Evolutionary conservation across 2,113 vertebrate genomes (phyloP), one percentile per base, ranked within the genome.

Genomic region (Spea bombifrons): DNA sequence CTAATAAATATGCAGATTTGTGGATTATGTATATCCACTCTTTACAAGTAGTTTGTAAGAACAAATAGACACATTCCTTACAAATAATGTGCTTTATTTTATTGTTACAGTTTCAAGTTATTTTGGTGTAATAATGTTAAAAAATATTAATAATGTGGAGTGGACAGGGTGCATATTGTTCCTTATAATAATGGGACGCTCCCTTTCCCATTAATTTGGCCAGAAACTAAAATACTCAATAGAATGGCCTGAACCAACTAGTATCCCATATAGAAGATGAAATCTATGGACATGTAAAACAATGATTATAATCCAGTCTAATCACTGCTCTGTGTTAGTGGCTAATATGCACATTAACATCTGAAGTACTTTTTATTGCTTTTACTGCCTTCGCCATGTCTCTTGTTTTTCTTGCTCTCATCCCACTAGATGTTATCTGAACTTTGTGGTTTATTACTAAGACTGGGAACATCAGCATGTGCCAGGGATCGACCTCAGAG

Each of bases 371-470:
- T 85, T 86, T 87, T 88, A 87, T 5, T 63, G 76, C 75, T 84
- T 85, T 86, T 85, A 87, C 4, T 66, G 77, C 73, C 83, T 83
- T 79, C 84, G 76, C 82, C 77, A 61, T 81, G 61, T 10, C 73
- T 83, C 52, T 0, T 57, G 75, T 81, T 84, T 80, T 83, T 81
- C 59, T 83, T 84, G 83, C 72, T 87, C 85, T 87, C 79, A 78
- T 82, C 82, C 44, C 66, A 69, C 57, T 48, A 75, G 75, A 81
- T 85, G 68, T 46, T 83, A 81, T 81, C 84, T 61, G 55, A 61
- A 45, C 5, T 66, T 48, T 65, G 76, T 0, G 69, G 71, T 76
- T 79, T 47, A 72, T 78, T 75, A 6, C 6, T 10, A 52, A 10
- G 50, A 52, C 50, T 52, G 50, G 69, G 44, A 57, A 49, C 30